These are phyloP conservation scores for Petrocephalus sullivani DNA, from an alignment of 2,797 vertebrate genomes.

Conservation along the genomic window DNA sequence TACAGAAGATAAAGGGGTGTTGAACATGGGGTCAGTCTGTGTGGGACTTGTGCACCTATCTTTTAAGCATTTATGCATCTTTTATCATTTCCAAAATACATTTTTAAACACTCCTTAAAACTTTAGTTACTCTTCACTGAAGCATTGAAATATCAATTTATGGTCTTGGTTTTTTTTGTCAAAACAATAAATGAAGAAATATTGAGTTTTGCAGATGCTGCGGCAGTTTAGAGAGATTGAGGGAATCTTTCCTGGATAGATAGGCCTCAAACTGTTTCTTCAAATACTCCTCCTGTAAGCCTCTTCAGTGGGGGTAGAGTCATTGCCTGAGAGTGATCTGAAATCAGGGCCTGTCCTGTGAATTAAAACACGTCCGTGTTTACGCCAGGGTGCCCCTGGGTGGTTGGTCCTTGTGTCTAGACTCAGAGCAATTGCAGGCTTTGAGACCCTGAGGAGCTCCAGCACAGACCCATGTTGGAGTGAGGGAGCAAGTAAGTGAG, in stretches of 20 bases:
- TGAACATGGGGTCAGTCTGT: background rate
- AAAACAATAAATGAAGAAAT: background rate
- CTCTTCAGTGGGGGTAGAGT: background rate
- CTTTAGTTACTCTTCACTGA: background rate
- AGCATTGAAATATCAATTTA: background rate
- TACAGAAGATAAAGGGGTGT: background rate
- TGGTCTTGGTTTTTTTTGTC: background rate
- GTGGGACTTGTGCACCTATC: background rate
- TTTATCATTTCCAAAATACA: background rate
- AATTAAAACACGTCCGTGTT: no score
- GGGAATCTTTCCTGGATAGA: background rate
- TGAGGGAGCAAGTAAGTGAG: slow-evolving; percentile 8
- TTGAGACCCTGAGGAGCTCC: slow-evolving; percentile 27
- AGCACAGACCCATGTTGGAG: background rate
- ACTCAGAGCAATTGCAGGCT: slow-evolving; percentile 15
- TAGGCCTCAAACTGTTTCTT: background rate
- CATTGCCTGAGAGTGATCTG: background rate
- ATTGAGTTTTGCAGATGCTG: background rate
- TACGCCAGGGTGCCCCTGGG: background rate
- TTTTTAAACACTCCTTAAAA: background rate
- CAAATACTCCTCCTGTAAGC: background rate
- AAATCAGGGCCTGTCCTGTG: background rate
- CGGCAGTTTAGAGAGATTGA: background rate
- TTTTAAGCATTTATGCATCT: background rate
- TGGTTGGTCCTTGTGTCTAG: background rate